Conservation (phyloP, 2,113 vertebrate species). For the Passer montanus region DNA sequence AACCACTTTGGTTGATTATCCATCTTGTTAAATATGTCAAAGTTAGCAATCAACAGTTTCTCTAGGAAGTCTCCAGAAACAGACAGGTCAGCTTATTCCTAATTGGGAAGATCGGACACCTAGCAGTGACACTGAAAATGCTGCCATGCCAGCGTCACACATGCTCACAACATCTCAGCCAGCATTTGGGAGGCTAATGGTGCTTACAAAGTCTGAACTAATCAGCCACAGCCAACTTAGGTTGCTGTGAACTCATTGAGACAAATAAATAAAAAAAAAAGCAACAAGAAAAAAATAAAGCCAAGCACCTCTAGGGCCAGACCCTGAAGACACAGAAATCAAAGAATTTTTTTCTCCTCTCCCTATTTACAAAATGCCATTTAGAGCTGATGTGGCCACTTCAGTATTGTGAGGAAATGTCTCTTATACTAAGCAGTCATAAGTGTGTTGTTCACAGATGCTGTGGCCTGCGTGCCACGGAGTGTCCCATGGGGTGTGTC, state of each 20-base stretch:
- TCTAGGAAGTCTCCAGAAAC: constrained; percentile 34
- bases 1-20: constrained; percentile 54
- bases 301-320: constrained; percentile 65
- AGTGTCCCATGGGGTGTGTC: constrained; percentile 42
- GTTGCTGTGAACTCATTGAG: constrained; percentile 54
- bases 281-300: constrained; percentile 50
- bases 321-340: constrained; percentile 60
- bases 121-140: constrained; percentile 47
- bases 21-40: constrained; percentile 41
- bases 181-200: constrained; percentile 38
- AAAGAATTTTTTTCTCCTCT: constrained; percentile 55
- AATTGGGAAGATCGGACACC: constrained; percentile 36
- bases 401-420: constrained; percentile 71
- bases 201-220: constrained; percentile 5
- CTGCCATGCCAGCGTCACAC: constrained; percentile 21
- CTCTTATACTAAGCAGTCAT: constrained; percentile 63
- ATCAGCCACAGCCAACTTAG: not conserved
- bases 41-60: constrained; percentile 41
- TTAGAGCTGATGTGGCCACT: constrained; percentile 63
- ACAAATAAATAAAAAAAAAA: constrained; percentile 72
- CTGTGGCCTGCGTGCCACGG: constrained; percentile 51
- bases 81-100: constrained; percentile 59
- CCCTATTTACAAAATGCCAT: constrained; percentile 76
- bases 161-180: constrained; percentile 63
- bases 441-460: constrained; percentile 55